Conservation (phyloP, 1,140 invertebrate species). For the Ceratitis capitata region DNA sequence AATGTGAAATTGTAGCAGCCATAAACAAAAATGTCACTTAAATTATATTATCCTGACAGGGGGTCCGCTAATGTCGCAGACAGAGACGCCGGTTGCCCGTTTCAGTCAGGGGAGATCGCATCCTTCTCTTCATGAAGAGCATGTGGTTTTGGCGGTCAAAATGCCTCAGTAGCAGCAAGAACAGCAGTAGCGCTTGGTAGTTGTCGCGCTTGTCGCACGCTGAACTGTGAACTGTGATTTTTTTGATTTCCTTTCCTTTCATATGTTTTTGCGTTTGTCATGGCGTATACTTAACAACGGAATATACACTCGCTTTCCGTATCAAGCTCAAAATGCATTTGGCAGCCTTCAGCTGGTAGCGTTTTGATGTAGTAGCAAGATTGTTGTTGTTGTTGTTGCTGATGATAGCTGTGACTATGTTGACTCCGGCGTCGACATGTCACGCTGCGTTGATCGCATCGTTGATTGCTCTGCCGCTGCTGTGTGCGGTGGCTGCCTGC, state of each 20-base stretch:
- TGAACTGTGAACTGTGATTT: background rate
- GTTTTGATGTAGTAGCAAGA: background rate
- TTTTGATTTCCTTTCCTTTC: background rate
- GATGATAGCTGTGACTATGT: background rate
- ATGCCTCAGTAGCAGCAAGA: background rate
- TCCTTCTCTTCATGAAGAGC: background rate
- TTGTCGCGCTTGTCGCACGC: background rate
- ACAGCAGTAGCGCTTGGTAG: background rate
- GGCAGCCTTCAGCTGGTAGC: background rate
- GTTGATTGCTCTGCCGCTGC: conserved; percentile 30
- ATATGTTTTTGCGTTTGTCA: background rate
- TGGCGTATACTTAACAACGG: conserved; percentile 11
- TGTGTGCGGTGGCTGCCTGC: conserved; percentile 19
- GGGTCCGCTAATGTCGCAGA: background rate
- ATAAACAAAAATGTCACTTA: conserved; percentile 49
- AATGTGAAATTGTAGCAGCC: conserved; percentile 4
- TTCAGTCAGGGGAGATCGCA: background rate
- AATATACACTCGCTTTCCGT: background rate
- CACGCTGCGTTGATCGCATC: conserved; percentile 25
- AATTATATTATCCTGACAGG: conserved; percentile 60
- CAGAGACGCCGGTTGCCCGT: background rate
- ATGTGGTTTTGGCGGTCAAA: conserved; percentile 24
- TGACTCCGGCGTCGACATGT: conserved; percentile 24
- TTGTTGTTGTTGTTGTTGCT: background rate
- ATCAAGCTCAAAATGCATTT: background rate